These are phyloP conservation scores for Asbolus verrucosus DNA, from an alignment of 1,140 invertebrate species.

Conservation along the genomic window DNA sequence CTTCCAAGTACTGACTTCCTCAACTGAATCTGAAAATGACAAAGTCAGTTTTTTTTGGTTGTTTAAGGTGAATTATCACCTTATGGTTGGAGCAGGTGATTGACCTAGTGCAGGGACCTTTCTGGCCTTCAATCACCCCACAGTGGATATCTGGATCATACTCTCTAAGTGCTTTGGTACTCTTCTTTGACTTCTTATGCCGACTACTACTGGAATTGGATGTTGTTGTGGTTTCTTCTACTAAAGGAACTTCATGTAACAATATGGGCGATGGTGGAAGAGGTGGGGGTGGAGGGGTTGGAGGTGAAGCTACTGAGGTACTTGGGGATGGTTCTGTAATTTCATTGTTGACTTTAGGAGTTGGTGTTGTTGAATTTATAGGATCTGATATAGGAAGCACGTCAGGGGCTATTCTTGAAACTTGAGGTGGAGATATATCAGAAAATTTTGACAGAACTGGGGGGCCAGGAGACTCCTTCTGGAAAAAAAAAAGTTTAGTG, in stretches of 20 bases:
- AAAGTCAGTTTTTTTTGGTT: not conserved
- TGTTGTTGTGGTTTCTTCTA: constrained; percentile 4
- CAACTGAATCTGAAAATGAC: constrained; percentile 53
- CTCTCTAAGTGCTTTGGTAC: constrained; percentile 51
- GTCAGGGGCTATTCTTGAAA: constrained; percentile 14
- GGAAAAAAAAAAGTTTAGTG: not conserved
- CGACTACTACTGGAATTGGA: constrained; percentile 11
- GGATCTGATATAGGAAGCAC: constrained; percentile 15
- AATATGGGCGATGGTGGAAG: constrained; percentile 6
- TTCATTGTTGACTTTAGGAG: constrained; percentile 21
- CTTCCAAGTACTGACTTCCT: constrained; percentile 55
- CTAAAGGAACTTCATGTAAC: not conserved
- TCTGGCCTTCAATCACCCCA: constrained; percentile 57
- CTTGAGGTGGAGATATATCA: constrained; percentile 20
- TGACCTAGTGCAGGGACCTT: constrained; percentile 57
- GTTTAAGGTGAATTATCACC: no score
- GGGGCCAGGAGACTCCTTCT: constrained; percentile 26
- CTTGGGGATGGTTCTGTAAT: not conserved
- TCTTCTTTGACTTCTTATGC: constrained; percentile 46
- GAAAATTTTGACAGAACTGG: constrained; percentile 37
- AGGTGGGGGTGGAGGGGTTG: constrained; percentile 7
- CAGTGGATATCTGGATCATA: constrained; percentile 60
- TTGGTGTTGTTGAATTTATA: not conserved
- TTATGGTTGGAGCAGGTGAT: constrained; percentile 61
- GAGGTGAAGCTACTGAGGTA: not conserved